phyloP scores from a whole-genome alignment of 2,888 invertebrate genomes.

The Plebejus argus region DNA sequence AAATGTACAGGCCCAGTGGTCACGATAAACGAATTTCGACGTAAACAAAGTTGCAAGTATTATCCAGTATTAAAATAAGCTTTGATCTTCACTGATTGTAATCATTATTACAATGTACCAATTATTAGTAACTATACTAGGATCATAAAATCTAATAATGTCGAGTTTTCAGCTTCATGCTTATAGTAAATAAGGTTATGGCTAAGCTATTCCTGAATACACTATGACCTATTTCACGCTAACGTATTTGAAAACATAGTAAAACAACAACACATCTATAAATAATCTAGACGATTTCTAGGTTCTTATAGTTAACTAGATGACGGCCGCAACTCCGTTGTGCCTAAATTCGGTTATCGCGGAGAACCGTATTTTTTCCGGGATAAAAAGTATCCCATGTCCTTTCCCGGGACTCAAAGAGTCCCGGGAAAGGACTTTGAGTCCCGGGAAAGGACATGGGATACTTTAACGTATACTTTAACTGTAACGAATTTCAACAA shows the following conservation, averaged over 20 bases:
- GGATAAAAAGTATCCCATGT: too few species aligned
- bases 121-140: background rate
- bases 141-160: background rate
- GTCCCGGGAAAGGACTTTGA: too few species aligned
- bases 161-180: background rate
- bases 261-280: background rate
- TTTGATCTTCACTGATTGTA: background rate
- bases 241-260: slow-evolving; percentile 2
- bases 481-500: too few species aligned
- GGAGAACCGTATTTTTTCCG: too few species aligned
- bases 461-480: too few species aligned
- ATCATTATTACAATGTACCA: background rate
- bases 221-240: background rate
- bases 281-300: background rate
- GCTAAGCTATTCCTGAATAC: background rate
- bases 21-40: too few species aligned
- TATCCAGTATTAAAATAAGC: too few species aligned
- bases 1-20: too few species aligned
- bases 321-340: background rate
- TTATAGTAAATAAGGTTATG: background rate
- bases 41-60: too few species aligned
- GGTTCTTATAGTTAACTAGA: background rate
- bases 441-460: too few species aligned
- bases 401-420: too few species aligned
- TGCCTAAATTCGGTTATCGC: too few species aligned